Evolutionary conservation across 2,113 vertebrate species (phyloP).

Genomic region (Trinectes maculatus): DNA sequence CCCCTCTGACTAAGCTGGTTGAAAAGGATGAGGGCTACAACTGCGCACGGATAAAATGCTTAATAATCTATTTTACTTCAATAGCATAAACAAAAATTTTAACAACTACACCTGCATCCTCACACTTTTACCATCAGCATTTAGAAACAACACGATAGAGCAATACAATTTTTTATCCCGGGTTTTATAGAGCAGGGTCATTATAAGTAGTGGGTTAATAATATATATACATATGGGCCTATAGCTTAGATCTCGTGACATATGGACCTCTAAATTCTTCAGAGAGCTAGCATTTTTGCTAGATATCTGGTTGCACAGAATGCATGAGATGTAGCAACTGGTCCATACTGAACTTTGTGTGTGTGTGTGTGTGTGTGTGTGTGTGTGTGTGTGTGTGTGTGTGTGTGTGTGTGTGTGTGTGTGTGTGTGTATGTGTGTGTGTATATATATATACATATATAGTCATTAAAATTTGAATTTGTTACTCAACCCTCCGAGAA

Average conservation of each 20-base stretch:
- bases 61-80: constrained; percentile 63
- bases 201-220: neutral
- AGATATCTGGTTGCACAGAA: neutral
- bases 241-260: neutral
- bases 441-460: too few relatives aligned
- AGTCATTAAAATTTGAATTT: too few relatives aligned
- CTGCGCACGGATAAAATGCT: constrained; percentile 61
- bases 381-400: too few relatives aligned
- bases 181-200: neutral
- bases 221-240: neutral
- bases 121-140: constrained; percentile 11
- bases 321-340: neutral
- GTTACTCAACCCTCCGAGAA: too few relatives aligned
- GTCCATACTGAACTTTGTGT: neutral
- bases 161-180: neutral
- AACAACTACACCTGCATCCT: constrained; percentile 21
- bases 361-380: too few relatives aligned
- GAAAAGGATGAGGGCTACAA: constrained; percentile 45
- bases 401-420: too few relatives aligned
- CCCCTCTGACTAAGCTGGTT: constrained; percentile 57
- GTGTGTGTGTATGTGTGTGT: too few relatives aligned
- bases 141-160: constrained; percentile 4
- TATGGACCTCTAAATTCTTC: neutral
- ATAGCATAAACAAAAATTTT: constrained; percentile 26
- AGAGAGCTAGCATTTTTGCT: neutral